Evolutionary conservation across 2,888 invertebrate species (phyloP).

Genomic region (Pomacea canaliculata): DNA sequence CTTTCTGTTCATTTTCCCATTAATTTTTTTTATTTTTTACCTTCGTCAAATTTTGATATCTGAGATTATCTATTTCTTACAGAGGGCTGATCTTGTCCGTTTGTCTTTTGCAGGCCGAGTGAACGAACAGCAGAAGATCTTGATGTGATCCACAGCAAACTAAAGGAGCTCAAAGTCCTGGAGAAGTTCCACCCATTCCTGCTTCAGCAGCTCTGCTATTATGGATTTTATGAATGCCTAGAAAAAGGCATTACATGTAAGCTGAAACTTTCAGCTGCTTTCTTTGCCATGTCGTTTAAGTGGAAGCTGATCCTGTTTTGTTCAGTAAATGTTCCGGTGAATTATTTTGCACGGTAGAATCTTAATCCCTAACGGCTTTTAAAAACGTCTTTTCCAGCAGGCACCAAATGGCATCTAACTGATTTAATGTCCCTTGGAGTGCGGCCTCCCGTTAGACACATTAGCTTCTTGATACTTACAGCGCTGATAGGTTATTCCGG

Average conservation of each 20-base stretch:
- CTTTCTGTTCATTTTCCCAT: too few relatives aligned
- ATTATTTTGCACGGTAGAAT: too few relatives aligned
- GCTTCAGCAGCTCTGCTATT: conserved; percentile 81
- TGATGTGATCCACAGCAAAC: conserved; percentile 76
- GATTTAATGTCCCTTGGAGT: too few relatives aligned
- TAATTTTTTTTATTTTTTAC: too few relatives aligned
- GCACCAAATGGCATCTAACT: too few relatives aligned
- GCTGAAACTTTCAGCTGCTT: conserved; percentile 55
- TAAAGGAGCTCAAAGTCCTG: conserved; percentile 66
- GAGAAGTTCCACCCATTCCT: conserved; percentile 76
- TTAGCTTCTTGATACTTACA: too few relatives aligned
- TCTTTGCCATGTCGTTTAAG: not conserved
- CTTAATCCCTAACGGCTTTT: too few relatives aligned
- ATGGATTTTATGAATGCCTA: conserved; percentile 83
- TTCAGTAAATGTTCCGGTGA: too few relatives aligned
- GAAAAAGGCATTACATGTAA: conserved; percentile 84
- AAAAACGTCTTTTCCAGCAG: too few relatives aligned
- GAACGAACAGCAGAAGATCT: conserved; percentile 82
- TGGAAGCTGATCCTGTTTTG: not conserved
- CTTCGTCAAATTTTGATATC: not conserved
- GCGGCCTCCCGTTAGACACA: too few relatives aligned
- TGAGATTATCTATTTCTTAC: not conserved
- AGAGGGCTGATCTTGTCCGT: not conserved
- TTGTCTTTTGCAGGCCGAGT: conserved; percentile 72
- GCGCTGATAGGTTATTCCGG: too few relatives aligned